Conservation (phyloP, 1,140 invertebrate species). For the Tribolium castaneum region DNA sequence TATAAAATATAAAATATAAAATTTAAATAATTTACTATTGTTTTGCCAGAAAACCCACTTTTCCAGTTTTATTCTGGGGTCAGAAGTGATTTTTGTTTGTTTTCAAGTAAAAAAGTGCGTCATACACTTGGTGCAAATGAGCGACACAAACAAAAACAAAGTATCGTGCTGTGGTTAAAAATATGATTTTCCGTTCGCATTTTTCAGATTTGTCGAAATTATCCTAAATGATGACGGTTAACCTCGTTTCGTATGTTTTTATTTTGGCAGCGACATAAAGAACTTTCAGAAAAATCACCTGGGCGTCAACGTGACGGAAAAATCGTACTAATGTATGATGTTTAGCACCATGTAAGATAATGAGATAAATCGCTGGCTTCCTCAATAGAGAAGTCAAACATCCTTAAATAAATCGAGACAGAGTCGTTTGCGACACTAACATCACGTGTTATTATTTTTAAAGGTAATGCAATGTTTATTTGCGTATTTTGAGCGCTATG, state of each 20-base stretch:
- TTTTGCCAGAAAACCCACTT: no score
- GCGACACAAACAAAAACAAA: neutral
- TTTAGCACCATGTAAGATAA: neutral
- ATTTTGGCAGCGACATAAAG: constrained; percentile 16
- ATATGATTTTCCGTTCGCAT: neutral
- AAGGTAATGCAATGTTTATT: neutral
- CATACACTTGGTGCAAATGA: no score
- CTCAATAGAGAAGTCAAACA: neutral
- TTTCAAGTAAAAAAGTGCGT: no score
- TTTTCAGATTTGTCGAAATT: constrained; percentile 1
- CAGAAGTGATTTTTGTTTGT: no score
- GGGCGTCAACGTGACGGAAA: neutral
- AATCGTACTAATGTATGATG: neutral
- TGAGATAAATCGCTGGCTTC: neutral
- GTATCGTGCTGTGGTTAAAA: neutral
- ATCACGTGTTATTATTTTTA: constrained; percentile 24
- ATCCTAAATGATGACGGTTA: neutral
- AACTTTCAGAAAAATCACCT: neutral
- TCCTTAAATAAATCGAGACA: neutral
- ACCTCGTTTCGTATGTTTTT: constrained; percentile 7
- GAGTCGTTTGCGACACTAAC: neutral
- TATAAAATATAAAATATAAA: no score
- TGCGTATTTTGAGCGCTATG: neutral
- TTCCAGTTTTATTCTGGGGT: no score
- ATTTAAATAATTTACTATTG: no score